A percentile compares a stretch with the other conserved stretches of the same genome.
phyloP scores from a whole-genome alignment of 2,113 vertebrate species.

The Macaca mulatta region DNA sequence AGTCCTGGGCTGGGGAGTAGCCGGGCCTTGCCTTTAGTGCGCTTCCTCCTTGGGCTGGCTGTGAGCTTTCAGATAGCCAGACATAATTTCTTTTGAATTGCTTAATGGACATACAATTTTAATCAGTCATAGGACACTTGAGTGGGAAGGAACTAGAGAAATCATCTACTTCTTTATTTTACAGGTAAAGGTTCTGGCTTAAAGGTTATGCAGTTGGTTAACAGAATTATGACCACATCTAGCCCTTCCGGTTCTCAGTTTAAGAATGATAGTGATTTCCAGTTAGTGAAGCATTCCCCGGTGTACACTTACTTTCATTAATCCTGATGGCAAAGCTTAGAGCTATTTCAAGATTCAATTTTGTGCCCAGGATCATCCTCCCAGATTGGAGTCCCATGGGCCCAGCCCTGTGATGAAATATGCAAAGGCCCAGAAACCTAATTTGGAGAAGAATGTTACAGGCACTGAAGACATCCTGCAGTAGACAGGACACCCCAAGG shows the following conservation, averaged over 20 bases:
- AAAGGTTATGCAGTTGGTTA: neutral
- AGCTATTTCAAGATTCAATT: neutral
- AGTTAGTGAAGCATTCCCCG: neutral
- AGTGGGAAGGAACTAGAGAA: neutral
- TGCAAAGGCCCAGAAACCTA: neutral
- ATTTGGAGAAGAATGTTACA: neutral
- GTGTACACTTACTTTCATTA: neutral
- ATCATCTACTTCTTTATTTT: neutral
- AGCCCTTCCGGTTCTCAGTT: neutral
- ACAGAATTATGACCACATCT: neutral
- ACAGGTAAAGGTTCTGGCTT: neutral
- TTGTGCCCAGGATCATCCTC: neutral
- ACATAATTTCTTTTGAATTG: conserved; percentile 39
- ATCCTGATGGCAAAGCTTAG: neutral
- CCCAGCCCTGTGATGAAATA: neutral
- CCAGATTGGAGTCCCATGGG: neutral
- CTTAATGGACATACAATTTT: conserved; percentile 4
- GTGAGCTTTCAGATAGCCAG: neutral
- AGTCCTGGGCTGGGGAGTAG: neutral
- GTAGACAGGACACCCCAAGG: neutral
- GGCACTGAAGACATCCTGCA: too few species aligned
- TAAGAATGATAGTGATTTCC: neutral
- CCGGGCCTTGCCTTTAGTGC: neutral
- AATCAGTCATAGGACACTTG: neutral
- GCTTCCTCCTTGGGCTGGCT: neutral